phyloP scores from a whole-genome alignment of 1,140 invertebrate species.

The Scaptomyza graminum region DNA sequence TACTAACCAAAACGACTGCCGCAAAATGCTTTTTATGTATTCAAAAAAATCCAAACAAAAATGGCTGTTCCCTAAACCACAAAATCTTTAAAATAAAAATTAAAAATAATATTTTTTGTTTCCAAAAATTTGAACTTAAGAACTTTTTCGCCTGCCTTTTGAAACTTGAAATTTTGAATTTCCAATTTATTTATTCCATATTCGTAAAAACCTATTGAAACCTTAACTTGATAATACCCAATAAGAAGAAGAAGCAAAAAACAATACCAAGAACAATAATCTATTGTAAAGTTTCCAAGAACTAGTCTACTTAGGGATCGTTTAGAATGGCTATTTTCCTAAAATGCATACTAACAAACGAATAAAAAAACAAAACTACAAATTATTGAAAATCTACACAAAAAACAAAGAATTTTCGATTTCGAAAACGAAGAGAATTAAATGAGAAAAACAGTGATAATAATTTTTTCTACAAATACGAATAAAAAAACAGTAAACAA shows the following conservation, averaged over 20 bases:
- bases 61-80: slow-evolving; percentile 51
- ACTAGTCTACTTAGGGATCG: slow-evolving; percentile 74
- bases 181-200: slow-evolving; percentile 43
- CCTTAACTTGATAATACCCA: slow-evolving; percentile 54
- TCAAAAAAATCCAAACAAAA: slow-evolving; percentile 20
- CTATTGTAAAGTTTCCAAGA: slow-evolving; percentile 77
- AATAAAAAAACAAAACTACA: slow-evolving; percentile 22
- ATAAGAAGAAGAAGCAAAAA: slow-evolving; percentile 62
- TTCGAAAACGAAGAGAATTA: slow-evolving; percentile 52
- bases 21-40: slow-evolving; percentile 63
- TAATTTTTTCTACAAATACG: slow-evolving; percentile 49
- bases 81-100: not conserved
- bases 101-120: not conserved
- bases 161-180: slow-evolving; percentile 46
- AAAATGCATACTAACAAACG: slow-evolving; percentile 69
- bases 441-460: slow-evolving; percentile 47
- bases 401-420: slow-evolving; percentile 66
- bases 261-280: slow-evolving; percentile 81
- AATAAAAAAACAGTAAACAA: too few relatives aligned
- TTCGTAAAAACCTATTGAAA: slow-evolving; percentile 14
- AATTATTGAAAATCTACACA: slow-evolving; percentile 19
- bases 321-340: slow-evolving; percentile 78
- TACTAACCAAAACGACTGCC: slow-evolving; percentile 72
- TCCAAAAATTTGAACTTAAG: not conserved
- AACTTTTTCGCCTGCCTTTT: slow-evolving; percentile 53